phyloP scores from a whole-genome alignment of 2,113 vertebrate species.

The Silurus meridionalis region DNA sequence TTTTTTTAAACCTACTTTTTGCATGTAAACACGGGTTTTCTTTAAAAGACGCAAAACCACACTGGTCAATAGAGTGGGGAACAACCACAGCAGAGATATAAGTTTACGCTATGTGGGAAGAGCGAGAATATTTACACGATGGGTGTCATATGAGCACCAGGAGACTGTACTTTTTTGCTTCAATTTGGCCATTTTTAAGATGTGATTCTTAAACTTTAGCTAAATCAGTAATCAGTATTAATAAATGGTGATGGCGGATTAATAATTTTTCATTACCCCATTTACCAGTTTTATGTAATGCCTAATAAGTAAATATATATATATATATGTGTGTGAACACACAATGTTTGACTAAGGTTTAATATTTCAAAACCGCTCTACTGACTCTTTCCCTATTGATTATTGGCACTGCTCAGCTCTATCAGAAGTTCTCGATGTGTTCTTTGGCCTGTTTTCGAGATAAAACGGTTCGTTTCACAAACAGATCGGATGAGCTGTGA shows the following conservation, averaged over 20 bases:
- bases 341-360: not conserved
- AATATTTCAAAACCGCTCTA: not conserved
- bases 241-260: not conserved
- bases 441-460: slow-evolving; percentile 59
- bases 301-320: not conserved
- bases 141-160: slow-evolving; percentile 1
- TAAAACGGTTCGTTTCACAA: slow-evolving; percentile 66
- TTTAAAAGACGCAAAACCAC: slow-evolving; percentile 72
- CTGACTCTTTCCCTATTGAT: slow-evolving; percentile 32
- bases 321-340: not conserved
- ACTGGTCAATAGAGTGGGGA: slow-evolving; percentile 71
- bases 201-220: not conserved
- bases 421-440: slow-evolving; percentile 61
- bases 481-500: slow-evolving; percentile 68
- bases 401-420: slow-evolving; percentile 54
- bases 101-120: slow-evolving; percentile 63
- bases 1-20: slow-evolving; percentile 60
- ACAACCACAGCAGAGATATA: slow-evolving; percentile 68
- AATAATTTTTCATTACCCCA: not conserved
- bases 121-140: slow-evolving; percentile 31
- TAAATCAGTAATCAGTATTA: not conserved
- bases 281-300: not conserved
- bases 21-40: slow-evolving; percentile 71
- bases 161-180: not conserved
- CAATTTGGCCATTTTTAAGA: not conserved